phyloP scores from a whole-genome alignment of 1,140 invertebrate species.

The Chrysoperla carnea region DNA sequence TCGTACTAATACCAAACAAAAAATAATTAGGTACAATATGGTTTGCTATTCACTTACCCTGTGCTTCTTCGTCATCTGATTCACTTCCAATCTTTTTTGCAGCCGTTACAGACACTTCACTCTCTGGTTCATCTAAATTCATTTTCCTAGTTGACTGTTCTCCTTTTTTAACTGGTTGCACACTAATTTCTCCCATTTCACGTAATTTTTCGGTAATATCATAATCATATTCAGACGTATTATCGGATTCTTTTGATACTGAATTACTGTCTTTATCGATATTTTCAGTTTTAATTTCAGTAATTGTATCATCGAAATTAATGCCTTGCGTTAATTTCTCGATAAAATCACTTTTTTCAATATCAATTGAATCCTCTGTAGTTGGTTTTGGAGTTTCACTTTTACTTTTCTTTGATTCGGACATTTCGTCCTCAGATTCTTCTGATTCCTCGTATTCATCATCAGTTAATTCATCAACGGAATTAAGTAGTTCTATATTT shows the following conservation, averaged over 20 bases:
- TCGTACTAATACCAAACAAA: no score
- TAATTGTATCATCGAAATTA: not conserved
- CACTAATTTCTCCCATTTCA: conserved; percentile 35
- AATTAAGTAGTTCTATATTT: not conserved
- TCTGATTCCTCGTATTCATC: not conserved
- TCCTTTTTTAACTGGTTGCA: conserved; percentile 18
- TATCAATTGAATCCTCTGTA: not conserved
- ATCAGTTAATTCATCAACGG: conserved; percentile 1
- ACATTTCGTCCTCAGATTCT: not conserved
- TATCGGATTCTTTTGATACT: not conserved
- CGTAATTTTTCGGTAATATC: conserved; percentile 35
- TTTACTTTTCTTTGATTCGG: not conserved
- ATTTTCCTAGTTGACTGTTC: conserved; percentile 9
- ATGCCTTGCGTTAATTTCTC: not conserved
- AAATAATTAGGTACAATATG: no score
- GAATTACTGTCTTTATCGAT: not conserved
- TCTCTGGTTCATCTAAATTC: conserved; percentile 9
- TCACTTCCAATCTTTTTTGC: conserved; percentile 1
- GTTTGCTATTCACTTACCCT: conserved; percentile 1
- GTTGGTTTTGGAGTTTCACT: not conserved
- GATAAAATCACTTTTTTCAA: conserved; percentile 1
- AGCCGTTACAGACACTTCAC: conserved; percentile 14
- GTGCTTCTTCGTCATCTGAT: conserved; percentile 7
- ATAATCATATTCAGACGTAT: conserved; percentile 15
- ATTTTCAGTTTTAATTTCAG: not conserved